Conservation (phyloP, 1,140 invertebrate genomes). For the Patella vulgata region DNA sequence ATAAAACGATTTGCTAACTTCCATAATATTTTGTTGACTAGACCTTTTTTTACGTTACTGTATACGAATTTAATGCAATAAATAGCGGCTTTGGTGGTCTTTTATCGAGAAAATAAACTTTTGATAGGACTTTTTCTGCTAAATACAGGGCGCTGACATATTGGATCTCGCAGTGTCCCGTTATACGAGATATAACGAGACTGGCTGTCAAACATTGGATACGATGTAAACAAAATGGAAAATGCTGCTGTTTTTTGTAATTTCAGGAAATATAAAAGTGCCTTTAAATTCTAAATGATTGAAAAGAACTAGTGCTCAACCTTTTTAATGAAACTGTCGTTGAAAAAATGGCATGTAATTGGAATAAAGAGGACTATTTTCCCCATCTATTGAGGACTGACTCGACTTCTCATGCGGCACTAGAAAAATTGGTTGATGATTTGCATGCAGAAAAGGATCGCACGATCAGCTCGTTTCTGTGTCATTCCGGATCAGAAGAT, state of each 20-base stretch:
- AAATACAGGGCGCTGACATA: constrained; percentile 10
- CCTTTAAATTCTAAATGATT: background rate
- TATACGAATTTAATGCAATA: too few species aligned
- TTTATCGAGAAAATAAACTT: background rate
- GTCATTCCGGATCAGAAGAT: constrained; percentile 63
- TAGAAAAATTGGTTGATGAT: constrained; percentile 65
- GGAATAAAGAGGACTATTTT: constrained; percentile 60
- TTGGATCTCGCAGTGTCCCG: constrained; percentile 19
- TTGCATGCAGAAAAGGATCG: constrained; percentile 61
- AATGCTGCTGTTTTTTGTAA: background rate
- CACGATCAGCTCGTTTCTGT: constrained; percentile 58
- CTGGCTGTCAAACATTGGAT: constrained; percentile 24
- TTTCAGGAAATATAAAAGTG: background rate
- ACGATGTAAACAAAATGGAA: constrained; percentile 38
- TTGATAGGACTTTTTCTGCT: background rate
- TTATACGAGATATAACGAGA: constrained; percentile 14
- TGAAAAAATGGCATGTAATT: constrained; percentile 52
- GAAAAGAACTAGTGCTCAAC: background rate
- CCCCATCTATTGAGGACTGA: constrained; percentile 47
- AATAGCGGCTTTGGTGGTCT: too few species aligned
- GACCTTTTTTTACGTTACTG: too few species aligned
- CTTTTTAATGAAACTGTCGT: background rate
- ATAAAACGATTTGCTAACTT: too few species aligned
- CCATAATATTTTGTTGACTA: too few species aligned
- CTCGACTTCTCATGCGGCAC: constrained; percentile 45